Base-by-base conservation (phyloP, 2,888 invertebrate species). In the Patella depressa region DNA sequence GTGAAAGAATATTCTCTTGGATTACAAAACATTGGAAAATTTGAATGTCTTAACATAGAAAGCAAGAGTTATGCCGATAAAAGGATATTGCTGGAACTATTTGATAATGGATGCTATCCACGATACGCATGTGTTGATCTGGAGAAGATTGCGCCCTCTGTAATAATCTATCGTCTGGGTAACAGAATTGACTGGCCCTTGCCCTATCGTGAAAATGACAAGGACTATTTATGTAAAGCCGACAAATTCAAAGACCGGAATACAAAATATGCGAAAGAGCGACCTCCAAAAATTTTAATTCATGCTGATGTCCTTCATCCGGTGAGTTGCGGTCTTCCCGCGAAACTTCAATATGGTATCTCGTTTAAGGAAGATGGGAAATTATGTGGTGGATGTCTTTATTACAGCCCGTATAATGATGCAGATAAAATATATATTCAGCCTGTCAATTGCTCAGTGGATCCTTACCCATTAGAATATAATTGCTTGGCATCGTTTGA, bases 81-180 rank as follows among this genome's bases (percentile, higher is more conserved):
- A 71, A 65, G 79, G 45, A 81, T 84, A 19, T 78, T 89, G 45
- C 80, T 88, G 11, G 86, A 88, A 24, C 81, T 85, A 11, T 87
- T 87, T 80, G 85, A 85, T 29, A 88, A 88, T 71, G 89, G 89
- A n/a, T 89, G 89, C 78, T 87, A 85, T 72, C 89, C 89, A 7
- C 83, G 88, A 19, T 88, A 85, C 75, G 85, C 87, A 0, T 89
- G 89, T 78, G 80, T 87, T 34, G 87, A 87, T 76, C 81, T 85
- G 69, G 82, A 77, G 74, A 85, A 86, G 73, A 78, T 83, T 5
- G 82, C 85, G 9, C 84, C 86, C 9, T 85, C 87, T 1, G 86
- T 85, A 0, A 84, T 88, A 72, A 83, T 84, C n/a, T 88, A 86
- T 78, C 79, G 88, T 19, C 71, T 88, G 34, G 85, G 88, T 2